Conservation (phyloP, 2,113 vertebrate genomes). For the Silurus glanis region DNA sequence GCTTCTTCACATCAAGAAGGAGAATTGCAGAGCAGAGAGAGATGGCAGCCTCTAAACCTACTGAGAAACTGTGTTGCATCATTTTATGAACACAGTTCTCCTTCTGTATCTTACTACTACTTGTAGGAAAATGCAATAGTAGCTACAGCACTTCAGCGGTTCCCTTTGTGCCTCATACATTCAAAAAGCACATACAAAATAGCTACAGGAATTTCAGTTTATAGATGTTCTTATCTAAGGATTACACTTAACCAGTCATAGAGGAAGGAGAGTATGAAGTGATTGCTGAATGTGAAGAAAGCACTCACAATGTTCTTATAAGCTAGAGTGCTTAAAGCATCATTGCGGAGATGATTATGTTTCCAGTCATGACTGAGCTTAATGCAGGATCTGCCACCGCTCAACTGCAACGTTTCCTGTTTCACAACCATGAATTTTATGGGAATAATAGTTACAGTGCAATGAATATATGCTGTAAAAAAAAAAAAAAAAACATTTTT, state of each 20-base stretch:
- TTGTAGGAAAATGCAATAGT: neutral
- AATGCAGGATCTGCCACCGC: neutral
- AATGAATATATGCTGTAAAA: neutral
- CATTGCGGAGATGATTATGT: neutral
- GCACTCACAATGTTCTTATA: neutral
- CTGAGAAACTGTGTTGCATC: neutral
- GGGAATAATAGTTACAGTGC: conserved; percentile 1
- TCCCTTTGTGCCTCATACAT: conserved; percentile 43
- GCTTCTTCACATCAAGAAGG: neutral
- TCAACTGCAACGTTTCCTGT: neutral
- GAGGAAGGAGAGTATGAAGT: conserved; percentile 64
- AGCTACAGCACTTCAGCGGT: neutral
- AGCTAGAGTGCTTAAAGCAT: neutral
- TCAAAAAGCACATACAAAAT: conserved; percentile 33
- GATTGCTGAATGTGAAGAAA: neutral
- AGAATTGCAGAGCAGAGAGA: neutral
- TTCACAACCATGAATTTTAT: neutral
- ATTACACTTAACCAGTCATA: conserved; percentile 78
- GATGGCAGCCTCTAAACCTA: neutral
- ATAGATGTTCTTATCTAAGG: conserved; percentile 84
- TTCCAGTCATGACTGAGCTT: neutral
- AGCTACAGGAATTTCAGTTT: conserved; percentile 67
- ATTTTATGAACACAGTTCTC: neutral
- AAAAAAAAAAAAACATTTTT: neutral
- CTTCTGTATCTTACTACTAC: neutral